Percentiles rank a stretch among this genome's conserved stretches.
phyloP scores from a whole-genome alignment of 1,140 invertebrate genomes.

The Sminthurinus signatus region DNA sequence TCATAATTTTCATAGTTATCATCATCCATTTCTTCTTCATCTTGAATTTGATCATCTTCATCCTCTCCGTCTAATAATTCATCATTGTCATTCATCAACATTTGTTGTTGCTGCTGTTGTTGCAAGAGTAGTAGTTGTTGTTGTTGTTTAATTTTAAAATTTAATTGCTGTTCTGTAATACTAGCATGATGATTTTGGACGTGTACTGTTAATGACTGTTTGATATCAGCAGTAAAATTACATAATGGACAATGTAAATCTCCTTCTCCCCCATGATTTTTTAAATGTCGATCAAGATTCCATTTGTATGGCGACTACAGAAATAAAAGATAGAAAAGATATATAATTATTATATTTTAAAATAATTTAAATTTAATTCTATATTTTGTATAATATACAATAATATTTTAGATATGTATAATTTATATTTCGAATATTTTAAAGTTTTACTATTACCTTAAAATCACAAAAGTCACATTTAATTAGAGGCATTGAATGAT shows the following conservation, averaged over 20 bases:
- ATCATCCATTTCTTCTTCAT: conserved; percentile 41
- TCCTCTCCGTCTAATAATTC: background rate
- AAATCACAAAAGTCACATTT: conserved; percentile 91
- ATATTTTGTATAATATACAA: background rate
- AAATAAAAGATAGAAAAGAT: too few species aligned
- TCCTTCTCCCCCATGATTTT: conserved; percentile 77
- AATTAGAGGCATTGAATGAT: conserved; percentile 87
- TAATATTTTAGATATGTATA: background rate
- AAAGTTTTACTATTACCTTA: conserved; percentile 82
- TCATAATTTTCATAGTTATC: conserved; percentile 43
- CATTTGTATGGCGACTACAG: conserved; percentile 46
- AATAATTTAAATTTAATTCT: background rate
- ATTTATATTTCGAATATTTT: conserved; percentile 48
- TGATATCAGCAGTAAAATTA: conserved; percentile 85
- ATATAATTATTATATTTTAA: too few species aligned
- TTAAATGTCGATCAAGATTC: conserved; percentile 86
- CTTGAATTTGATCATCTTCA: conserved; percentile 16
- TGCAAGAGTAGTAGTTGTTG: too few species aligned
- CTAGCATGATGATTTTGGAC: conserved; percentile 53
- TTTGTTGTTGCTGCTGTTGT: too few species aligned
- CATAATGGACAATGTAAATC: conserved; percentile 78
- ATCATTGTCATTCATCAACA: conserved; percentile 6
- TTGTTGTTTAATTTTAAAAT: too few species aligned
- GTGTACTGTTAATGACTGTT: conserved; percentile 85
- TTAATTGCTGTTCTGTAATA: conserved; percentile 12